Evolutionary conservation across 2,797 vertebrate genomes (phyloP).

Genomic region (Margarornis squamiger): DNA sequence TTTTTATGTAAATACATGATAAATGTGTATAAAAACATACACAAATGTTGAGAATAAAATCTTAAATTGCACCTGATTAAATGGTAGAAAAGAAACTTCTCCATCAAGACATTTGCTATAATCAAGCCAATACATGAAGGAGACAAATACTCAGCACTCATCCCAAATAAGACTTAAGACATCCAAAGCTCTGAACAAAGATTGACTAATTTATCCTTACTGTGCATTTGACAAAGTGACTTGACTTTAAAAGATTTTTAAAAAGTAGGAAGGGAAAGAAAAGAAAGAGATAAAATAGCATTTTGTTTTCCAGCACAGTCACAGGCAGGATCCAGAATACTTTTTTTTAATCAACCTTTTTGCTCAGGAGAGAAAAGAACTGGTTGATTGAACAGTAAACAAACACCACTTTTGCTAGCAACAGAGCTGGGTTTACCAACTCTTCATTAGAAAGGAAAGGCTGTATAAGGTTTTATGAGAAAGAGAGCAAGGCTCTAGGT

Average conservation of each 20-base stretch:
- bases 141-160: background rate
- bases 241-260: background rate
- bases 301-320: background rate
- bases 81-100: background rate
- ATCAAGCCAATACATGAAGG: background rate
- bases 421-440: background rate
- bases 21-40: background rate
- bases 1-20: background rate
- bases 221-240: background rate
- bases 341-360: background rate
- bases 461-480: background rate
- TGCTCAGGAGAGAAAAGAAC: background rate
- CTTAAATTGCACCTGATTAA: background rate
- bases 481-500: background rate
- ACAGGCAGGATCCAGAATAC: background rate
- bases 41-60: background rate
- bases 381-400: background rate
- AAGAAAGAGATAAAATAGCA: background rate
- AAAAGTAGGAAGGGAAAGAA: background rate
- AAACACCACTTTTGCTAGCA: background rate
- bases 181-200: background rate
- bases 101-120: background rate
- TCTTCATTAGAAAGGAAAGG: background rate
- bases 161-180: background rate
- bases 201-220: background rate